These are phyloP conservation scores for Entelurus aequoreus DNA, from an alignment of 2,113 vertebrate genomes.

Conservation along the genomic window DNA sequence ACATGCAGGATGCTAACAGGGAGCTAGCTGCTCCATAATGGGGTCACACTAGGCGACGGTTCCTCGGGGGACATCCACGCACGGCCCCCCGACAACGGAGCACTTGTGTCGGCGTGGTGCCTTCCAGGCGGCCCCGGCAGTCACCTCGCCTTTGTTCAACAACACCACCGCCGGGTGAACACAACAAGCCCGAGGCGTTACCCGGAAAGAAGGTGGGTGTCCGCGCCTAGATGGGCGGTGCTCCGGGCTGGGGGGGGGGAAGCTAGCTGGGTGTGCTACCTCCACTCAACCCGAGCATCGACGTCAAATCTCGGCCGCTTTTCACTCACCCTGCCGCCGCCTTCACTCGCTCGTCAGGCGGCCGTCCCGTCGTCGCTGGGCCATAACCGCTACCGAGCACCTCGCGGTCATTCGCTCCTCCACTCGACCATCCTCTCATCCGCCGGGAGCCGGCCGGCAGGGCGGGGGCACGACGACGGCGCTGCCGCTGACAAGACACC, in stretches of 20 bases:
- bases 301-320: background rate
- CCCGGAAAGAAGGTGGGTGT: no score
- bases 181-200: background rate
- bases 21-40: slow-evolving; percentile 18
- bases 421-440: slow-evolving; percentile 54
- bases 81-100: slow-evolving; percentile 31
- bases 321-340: slow-evolving; percentile 12
- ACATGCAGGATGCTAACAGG: no score
- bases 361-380: slow-evolving; percentile 30
- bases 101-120: slow-evolving; percentile 47
- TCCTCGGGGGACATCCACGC: slow-evolving; percentile 49
- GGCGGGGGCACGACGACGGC: slow-evolving; percentile 8
- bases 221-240: background rate
- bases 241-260: no score
- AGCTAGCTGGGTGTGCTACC: slow-evolving; percentile 30
- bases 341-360: slow-evolving; percentile 47
- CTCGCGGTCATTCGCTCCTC: slow-evolving; percentile 44
- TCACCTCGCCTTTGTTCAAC: slow-evolving; percentile 53
- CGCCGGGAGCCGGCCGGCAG: slow-evolving; percentile 33
- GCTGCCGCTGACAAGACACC: slow-evolving; percentile 16
- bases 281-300: background rate
- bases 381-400: slow-evolving; percentile 30
- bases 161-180: background rate
- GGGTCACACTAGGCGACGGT: slow-evolving; percentile 54
- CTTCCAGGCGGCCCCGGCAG: slow-evolving; percentile 54